Evolutionary conservation across 1,140 invertebrate genomes (phyloP).

Genomic region (Drosophila lini): DNA sequence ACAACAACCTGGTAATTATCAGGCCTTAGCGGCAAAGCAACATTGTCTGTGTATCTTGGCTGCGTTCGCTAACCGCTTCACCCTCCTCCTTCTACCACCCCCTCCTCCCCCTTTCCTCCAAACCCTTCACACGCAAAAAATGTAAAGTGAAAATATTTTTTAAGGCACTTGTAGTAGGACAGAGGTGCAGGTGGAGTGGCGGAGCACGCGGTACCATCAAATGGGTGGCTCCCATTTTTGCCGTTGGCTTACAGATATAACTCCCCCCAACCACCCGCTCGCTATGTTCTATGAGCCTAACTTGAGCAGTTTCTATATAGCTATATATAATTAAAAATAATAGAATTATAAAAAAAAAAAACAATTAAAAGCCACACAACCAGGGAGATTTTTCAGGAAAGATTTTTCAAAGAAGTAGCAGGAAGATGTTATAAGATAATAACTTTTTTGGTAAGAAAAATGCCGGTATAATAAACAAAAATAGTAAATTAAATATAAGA

Average conservation of each 20-base stretch:
- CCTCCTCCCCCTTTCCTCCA: slow-evolving; percentile 22
- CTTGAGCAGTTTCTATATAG: slow-evolving; percentile 66
- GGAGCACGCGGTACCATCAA: slow-evolving; percentile 8
- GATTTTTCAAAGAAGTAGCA: not conserved
- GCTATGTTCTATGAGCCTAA: slow-evolving; percentile 42
- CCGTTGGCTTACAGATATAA: slow-evolving; percentile 29
- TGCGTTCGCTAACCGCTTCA: slow-evolving; percentile 13
- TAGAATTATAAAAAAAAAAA: slow-evolving; percentile 36
- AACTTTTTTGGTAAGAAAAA: not conserved
- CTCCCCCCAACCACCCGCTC: not conserved
- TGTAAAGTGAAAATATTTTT: slow-evolving; percentile 76
- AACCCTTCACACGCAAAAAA: slow-evolving; percentile 71
- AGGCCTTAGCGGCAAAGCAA: slow-evolving; percentile 74
- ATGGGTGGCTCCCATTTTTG: slow-evolving; percentile 36
- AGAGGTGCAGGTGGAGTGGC: not conserved
- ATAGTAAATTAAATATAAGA: not conserved
- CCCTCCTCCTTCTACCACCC: not conserved
- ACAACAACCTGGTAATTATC: slow-evolving; percentile 77
- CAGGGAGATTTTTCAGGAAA: slow-evolving; percentile 18
- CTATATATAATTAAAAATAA: slow-evolving; percentile 68
- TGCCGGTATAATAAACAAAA: not conserved
- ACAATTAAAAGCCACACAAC: slow-evolving; percentile 16
- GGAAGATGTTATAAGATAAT: not conserved
- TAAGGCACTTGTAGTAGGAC: slow-evolving; percentile 57
- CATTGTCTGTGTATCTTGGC: slow-evolving; percentile 74